Base-by-base conservation (phyloP, 2,888 invertebrate species). In the Dione vanillae region DNA sequence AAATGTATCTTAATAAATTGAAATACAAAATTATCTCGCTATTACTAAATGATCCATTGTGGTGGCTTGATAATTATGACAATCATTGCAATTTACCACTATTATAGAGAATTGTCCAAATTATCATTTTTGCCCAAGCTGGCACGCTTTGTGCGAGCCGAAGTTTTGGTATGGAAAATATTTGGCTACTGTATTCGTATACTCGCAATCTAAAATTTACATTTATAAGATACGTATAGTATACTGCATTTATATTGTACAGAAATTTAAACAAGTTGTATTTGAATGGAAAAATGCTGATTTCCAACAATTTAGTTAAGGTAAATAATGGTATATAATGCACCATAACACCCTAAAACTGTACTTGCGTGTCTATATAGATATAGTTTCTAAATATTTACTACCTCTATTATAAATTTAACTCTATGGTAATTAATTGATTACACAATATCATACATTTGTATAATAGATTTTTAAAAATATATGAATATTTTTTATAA, bases 81-180 rank as follows among this genome's bases (percentile, higher is more conserved):
- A 76, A 79, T 78, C 78, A 77, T 78, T 83, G 86, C 88, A 90
- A 90, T 91, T 88, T 89, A 88, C 85, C 80, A 82, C 83, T 83
- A 82, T 83, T 82, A 27, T 27, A 80, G 78, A 82, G 85, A 85
- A 85, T 79, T 27, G 14, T 83, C 83, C 77, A 78, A 80, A 79
- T 81, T 77, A 79, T 84, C 79, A 84, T 91, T 91, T 91, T 90
- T 90, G 86, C 79, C 73, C 75, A 78, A n/a, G n/a, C 76, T 73
- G 80, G 80, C 81, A 78, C 81, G 83, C 90, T 91, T 90, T 90
- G 89, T 86, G 80, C 75, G 75, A 78, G 83, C 89, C 88, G 90
- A 86, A 85, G 80, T 80, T 84, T 83, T 77, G 83, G 78, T 78
- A 87, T 84, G 84, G 79, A 83, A 86, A 86, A 85, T 83, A 87